Percentiles rank a stretch among this genome's conserved stretches.
Conservation (phyloP, 2,888 invertebrate species). For the Listrodromus nycthemerus region DNA sequence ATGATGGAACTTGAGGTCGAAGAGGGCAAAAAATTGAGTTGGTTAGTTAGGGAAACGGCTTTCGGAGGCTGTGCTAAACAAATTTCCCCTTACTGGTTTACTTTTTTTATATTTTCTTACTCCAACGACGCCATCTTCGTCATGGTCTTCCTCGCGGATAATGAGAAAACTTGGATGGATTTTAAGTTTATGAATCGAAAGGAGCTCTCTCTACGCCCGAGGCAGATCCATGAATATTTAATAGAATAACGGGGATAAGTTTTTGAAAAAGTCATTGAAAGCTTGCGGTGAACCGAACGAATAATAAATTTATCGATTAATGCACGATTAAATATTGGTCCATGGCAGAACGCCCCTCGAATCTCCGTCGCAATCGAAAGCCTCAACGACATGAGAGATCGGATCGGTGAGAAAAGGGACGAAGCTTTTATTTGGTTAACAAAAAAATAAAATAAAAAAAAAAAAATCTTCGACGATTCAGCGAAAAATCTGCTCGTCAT, state of each 20-base stretch:
- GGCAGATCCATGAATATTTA: slow-evolving; percentile 65
- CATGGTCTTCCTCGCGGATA: slow-evolving; percentile 65
- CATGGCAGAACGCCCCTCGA: not conserved
- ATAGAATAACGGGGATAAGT: slow-evolving; percentile 31
- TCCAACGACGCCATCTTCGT: slow-evolving; percentile 20
- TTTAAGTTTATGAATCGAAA: slow-evolving; percentile 67
- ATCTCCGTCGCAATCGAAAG: not conserved
- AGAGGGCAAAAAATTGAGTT: slow-evolving; percentile 46
- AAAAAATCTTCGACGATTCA: no score
- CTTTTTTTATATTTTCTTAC: slow-evolving; percentile 32
- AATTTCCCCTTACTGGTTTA: slow-evolving; percentile 27
- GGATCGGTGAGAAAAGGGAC: slow-evolving; percentile 25
- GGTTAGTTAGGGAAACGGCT: slow-evolving; percentile 39
- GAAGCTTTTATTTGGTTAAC: not conserved
- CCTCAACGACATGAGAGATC: not conserved
- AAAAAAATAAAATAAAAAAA: no score
- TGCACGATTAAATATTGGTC: not conserved
- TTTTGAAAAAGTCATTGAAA: not conserved
- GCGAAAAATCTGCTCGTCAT: not conserved
- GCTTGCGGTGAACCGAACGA: slow-evolving; percentile 22
- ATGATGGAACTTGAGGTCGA: not conserved
- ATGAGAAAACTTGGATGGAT: slow-evolving; percentile 77
- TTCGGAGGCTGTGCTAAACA: slow-evolving; percentile 26
- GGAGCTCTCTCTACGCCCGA: slow-evolving; percentile 23
- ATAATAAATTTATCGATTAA: slow-evolving; percentile 4